These are phyloP conservation scores for Amia ocellicauda DNA, from an alignment of 2,113 vertebrate genomes.

Conservation along the genomic window DNA sequence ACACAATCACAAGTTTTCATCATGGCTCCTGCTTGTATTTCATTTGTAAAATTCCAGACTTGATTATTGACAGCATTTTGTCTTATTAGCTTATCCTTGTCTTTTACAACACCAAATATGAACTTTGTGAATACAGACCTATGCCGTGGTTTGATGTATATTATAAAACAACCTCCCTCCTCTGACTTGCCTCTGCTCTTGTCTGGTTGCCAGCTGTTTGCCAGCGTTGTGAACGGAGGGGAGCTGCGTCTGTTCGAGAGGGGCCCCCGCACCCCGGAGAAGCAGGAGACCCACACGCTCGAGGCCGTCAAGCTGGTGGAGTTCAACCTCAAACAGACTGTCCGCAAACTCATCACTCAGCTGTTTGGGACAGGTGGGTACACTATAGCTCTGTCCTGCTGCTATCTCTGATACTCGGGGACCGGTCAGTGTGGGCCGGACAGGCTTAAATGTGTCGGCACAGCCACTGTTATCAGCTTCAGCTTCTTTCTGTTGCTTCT, in stretches of 20 bases:
- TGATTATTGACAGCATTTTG: too few relatives aligned
- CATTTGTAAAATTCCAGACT: too few relatives aligned
- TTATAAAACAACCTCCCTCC: not conserved
- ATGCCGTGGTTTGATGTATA: not conserved
- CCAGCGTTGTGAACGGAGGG: constrained; percentile 63
- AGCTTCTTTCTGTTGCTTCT: too few relatives aligned
- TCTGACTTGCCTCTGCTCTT: not conserved
- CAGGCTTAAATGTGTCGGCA: too few relatives aligned
- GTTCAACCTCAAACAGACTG: constrained; percentile 80
- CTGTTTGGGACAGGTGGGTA: constrained; percentile 84
- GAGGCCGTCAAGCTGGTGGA: constrained; percentile 87
- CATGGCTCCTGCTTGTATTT: too few relatives aligned
- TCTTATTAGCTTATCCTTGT: too few relatives aligned
- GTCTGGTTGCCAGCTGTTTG: constrained; percentile 73
- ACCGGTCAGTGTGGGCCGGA: too few relatives aligned
- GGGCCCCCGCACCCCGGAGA: constrained; percentile 70
- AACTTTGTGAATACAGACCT: too few relatives aligned
- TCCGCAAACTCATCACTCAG: constrained; percentile 71
- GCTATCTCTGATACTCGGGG: not conserved
- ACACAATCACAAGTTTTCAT: too few relatives aligned
- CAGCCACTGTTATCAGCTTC: too few relatives aligned
- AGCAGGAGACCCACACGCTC: constrained; percentile 84
- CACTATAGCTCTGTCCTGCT: not conserved
- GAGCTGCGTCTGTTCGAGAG: constrained; percentile 78
- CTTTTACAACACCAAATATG: too few relatives aligned